Conservation (phyloP, 2,797 vertebrate species). For the Benthosema pterotum region DNA sequence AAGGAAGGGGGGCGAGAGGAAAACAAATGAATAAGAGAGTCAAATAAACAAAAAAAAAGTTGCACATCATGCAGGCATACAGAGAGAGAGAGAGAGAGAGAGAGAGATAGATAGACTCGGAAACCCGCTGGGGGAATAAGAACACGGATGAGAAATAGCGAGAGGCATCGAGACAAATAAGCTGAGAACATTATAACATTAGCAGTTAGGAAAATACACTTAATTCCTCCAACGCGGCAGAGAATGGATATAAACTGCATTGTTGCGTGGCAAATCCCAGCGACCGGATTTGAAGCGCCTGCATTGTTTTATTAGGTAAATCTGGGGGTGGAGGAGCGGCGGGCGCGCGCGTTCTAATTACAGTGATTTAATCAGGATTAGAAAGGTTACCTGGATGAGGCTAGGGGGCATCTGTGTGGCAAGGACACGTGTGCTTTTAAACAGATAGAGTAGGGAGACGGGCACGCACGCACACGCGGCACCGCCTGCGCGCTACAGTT, state of each 20-base stretch:
- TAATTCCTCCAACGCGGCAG: conserved; percentile 78
- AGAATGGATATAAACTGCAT: conserved; percentile 82
- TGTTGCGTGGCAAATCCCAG: conserved; percentile 82
- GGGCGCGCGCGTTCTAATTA: conserved; percentile 80
- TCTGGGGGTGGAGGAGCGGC: conserved; percentile 75
- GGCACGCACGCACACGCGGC: neutral
- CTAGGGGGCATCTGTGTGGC: conserved; percentile 52
- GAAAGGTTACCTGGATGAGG: conserved; percentile 81
- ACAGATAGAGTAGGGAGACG: neutral
- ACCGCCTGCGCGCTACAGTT: too few species aligned
- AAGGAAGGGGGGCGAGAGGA: conserved; percentile 10
- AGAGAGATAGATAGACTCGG: conserved; percentile 36
- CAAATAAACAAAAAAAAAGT: conserved; percentile 68
- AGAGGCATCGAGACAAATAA: conserved; percentile 71
- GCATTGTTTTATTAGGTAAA: conserved; percentile 82
- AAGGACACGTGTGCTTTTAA: conserved; percentile 69
- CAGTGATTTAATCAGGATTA: conserved; percentile 86
- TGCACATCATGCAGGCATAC: conserved; percentile 33
- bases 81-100: conserved; percentile 23
- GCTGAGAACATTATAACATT: conserved; percentile 79
- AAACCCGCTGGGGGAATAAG: conserved; percentile 62
- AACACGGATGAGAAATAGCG: conserved; percentile 52
- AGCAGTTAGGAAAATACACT: conserved; percentile 81
- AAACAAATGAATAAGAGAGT: conserved; percentile 69
- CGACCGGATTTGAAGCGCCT: conserved; percentile 76